Evolutionary conservation across 2,888 invertebrate genomes (phyloP).

Genomic region (Luffia ferchaultella): DNA sequence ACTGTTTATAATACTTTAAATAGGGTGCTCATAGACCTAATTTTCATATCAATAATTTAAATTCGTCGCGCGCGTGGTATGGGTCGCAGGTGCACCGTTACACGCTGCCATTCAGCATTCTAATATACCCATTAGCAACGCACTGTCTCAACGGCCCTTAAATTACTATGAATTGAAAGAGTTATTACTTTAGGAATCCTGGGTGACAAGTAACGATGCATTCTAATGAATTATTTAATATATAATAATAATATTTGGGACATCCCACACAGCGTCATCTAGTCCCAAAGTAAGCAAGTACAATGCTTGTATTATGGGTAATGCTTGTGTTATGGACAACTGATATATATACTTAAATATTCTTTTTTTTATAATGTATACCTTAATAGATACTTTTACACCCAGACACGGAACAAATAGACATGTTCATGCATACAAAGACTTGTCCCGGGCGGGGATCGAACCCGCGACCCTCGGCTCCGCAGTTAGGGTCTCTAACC

Average conservation of each 20-base stretch:
- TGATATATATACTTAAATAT: neutral
- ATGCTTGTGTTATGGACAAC: neutral
- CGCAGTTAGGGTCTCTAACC: no score
- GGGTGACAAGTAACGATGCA: neutral
- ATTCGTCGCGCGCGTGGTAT: neutral
- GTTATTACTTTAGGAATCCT: neutral
- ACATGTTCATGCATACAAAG: no score
- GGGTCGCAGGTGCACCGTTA: neutral
- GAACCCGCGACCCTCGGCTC: no score
- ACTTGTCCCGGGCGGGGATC: no score
- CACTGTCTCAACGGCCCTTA: constrained; percentile 15
- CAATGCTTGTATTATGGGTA: neutral
- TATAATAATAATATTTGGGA: neutral
- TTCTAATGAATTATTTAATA: neutral
- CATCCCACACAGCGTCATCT: neutral
- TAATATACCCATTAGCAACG: constrained; percentile 30
- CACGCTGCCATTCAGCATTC: constrained; percentile 30
- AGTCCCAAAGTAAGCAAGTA: neutral
- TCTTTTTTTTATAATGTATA: neutral
- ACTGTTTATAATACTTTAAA: no score
- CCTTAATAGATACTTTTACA: no score
- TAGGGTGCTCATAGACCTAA: no score
- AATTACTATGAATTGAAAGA: neutral
- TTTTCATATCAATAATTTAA: neutral
- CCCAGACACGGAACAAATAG: no score